Base-by-base conservation (phyloP, 2,797 vertebrate genomes). In the Onychomys torridus region DNA sequence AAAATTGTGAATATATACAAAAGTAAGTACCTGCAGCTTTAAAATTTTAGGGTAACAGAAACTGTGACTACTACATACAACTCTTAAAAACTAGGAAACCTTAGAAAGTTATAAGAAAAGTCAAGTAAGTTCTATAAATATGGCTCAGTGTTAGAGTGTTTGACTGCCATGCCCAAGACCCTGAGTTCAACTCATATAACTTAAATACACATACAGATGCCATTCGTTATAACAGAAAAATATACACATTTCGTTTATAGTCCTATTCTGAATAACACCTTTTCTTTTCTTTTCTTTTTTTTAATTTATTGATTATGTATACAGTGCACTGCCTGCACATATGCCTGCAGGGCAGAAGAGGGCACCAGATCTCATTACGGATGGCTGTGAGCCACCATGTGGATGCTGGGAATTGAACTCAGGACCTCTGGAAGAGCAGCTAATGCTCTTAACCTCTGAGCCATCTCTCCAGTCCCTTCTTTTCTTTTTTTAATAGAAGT, bases 31-130 rank as follows among this genome's bases (percentile, higher is more conserved):
- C 6, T 78, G 0, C 77, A 78, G 81, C 9, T 89, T 77, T 85
- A 63, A 96, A 89, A 34, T 4, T 89, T 91, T 86, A 59, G 11
- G 90, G 61, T 94, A 78, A 37, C n/a, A 91, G 23, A 91, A 93
- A 78, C 27, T 83, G 69, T 76, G 29, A 87, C 61, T 61, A 49
- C 37, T 61, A 49, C 37, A 9, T 49, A 25, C 76, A 21, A 78
- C 37, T 88, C 77, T 10, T 55, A 46, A 95, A 91, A 67, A 40
- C 6, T 34, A 65, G 71, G 32, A 49, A 84, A 61, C 16, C 55
- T 71, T 73, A 40, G 17, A 73, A 88, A 88, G n/a, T 40, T 73
- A 12, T 40, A 88, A 88, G 25, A 88, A 75, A 88, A 88, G 59
- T 75, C 8, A 75, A 75, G 1, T 73, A 32, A 57, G 25, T 71